phyloP scores from a whole-genome alignment of 2,888 invertebrate genomes.

The Iselma pallidipennis region DNA sequence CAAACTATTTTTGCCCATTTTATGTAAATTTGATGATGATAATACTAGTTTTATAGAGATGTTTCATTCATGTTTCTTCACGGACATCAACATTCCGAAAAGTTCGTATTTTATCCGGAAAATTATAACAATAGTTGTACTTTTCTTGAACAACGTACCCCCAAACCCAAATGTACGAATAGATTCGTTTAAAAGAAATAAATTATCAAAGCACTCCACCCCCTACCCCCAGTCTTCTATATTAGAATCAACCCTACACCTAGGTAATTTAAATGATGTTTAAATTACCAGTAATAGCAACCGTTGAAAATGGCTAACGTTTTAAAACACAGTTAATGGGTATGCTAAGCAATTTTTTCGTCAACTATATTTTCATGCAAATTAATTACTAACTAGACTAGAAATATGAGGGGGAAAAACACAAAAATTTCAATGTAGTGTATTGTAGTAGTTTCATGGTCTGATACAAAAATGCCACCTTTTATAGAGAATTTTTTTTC shows the following conservation, averaged over 20 bases:
- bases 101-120: too few relatives aligned
- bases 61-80: too few relatives aligned
- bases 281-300: conserved; percentile 21
- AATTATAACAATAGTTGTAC: background rate
- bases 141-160: background rate
- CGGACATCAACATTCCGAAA: too few relatives aligned
- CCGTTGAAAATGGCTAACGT: conserved; percentile 19
- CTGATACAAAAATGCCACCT: too few relatives aligned
- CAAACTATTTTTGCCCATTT: too few relatives aligned
- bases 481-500: too few relatives aligned
- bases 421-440: background rate
- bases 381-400: conserved; percentile 38
- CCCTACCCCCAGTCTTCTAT: background rate
- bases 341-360: conserved; percentile 25
- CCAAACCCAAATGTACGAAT: too few relatives aligned
- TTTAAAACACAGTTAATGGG: conserved; percentile 22
- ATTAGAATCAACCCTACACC: background rate
- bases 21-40: too few relatives aligned
- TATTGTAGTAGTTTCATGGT: too few relatives aligned
- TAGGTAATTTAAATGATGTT: conserved; percentile 25
- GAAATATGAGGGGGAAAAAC: conserved; percentile 20
- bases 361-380: conserved; percentile 34
- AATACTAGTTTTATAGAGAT: too few relatives aligned
- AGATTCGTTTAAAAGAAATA: background rate
- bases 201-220: background rate